A percentile compares a stretch with the other conserved stretches of the same genome.
Conservation (phyloP, 2,888 invertebrate species). For the Prosapia bicincta region DNA sequence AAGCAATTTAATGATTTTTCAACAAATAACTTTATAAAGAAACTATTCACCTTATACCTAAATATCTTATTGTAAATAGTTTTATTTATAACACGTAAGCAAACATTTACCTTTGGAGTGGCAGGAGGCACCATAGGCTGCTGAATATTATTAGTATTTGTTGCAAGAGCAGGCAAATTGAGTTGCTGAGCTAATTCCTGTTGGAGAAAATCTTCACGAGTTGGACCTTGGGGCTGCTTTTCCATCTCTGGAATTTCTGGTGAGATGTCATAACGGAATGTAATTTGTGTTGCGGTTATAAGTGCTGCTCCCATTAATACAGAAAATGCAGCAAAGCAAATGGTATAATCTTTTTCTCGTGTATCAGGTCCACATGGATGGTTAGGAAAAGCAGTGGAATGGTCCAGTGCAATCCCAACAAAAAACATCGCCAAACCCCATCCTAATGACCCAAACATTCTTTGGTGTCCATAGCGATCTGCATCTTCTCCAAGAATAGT, state of each 20-base stretch:
- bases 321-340: constrained; percentile 97
- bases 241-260: constrained; percentile 49
- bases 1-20: no score
- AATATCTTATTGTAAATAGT: no score
- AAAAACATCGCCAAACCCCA: constrained; percentile 99
- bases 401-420: constrained; percentile 90
- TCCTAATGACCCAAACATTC: constrained; percentile 97
- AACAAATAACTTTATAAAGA: no score
- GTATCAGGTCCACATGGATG: constrained; percentile 87
- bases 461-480: constrained; percentile 89
- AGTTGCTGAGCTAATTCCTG: constrained; percentile 80
- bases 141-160: constrained; percentile 49
- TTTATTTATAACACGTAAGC: no score
- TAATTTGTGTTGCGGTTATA: constrained; percentile 84
- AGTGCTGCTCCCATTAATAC: constrained; percentile 93
- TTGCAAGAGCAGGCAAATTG: constrained; percentile 71
- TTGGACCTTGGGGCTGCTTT: constrained; percentile 48
- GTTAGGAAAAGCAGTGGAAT: constrained; percentile 91
- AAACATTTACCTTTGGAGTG: constrained; percentile 35
- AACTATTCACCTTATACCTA: no score
- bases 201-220: constrained; percentile 75
- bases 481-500: constrained; percentile 85
- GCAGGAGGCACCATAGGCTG: constrained; percentile 42
- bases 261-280: constrained; percentile 52
- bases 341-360: constrained; percentile 96